Conservation (phyloP, 2,888 invertebrate genomes). For the Siphonodentalium dalli region DNA sequence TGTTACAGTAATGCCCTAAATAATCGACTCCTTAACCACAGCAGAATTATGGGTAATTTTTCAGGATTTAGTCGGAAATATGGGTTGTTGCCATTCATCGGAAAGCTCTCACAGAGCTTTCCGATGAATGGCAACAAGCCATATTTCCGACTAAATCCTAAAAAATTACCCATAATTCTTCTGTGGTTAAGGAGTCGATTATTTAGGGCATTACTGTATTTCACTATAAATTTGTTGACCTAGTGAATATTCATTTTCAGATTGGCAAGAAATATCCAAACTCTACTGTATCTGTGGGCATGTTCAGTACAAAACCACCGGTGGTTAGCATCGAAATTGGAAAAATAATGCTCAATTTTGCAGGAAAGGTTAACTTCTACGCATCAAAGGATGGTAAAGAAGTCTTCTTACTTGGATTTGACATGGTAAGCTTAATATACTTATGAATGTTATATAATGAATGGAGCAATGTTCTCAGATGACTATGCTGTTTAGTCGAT, state of each 20-base stretch:
- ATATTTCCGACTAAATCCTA: too few species aligned
- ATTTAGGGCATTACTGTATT: background rate
- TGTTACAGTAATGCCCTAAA: too few species aligned
- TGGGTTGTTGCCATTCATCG: too few species aligned
- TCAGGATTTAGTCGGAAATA: too few species aligned
- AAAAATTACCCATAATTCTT: too few species aligned
- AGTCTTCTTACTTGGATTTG: background rate
- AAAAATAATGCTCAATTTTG: background rate
- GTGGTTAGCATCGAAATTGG: slow-evolving; percentile 12
- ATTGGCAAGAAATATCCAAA: slow-evolving; percentile 31
- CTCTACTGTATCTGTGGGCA: slow-evolving; percentile 23
- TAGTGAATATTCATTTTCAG: slow-evolving; percentile 5
- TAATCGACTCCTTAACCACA: too few species aligned
- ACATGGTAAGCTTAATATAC: background rate
- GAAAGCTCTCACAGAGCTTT: too few species aligned
- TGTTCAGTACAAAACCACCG: slow-evolving; percentile 26
- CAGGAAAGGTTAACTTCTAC: slow-evolving; percentile 6
- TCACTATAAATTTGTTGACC: background rate
- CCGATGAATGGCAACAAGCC: too few species aligned
- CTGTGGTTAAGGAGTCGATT: background rate
- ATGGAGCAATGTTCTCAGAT: too few species aligned
- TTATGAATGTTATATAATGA: background rate
- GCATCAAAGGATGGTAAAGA: background rate
- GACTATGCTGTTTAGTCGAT: too few species aligned
- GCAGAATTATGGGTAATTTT: too few species aligned